Evolutionary conservation across 2,113 vertebrate genomes (phyloP), one percentile per base, ranked within the genome.

Genomic region (Lepus timidus): DNA sequence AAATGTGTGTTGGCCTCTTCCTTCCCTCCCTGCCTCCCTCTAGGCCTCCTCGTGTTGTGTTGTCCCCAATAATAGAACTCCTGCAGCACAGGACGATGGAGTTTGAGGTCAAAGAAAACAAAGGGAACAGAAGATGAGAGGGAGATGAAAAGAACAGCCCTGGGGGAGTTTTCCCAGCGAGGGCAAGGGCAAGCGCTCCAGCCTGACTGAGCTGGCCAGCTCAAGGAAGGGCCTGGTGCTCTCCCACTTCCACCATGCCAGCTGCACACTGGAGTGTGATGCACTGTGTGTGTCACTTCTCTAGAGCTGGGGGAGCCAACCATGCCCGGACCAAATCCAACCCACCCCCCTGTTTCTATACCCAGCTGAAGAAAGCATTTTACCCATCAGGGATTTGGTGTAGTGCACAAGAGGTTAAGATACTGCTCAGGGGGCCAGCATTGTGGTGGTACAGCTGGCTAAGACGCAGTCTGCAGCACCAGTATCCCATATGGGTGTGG

Each of bases 1-100:
- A 96, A 96, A 97, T 96, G 95, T 95, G 91, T 87, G 17, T 80
- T 80, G 33, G 87, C 79, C 39, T 92, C 76, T 20, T 85, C 44
- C 33, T 71, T 55, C 33, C 20, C 31, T 44, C 22, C 31, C 49
- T 89, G 78, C 58, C 81, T 71, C 44, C 58, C 81, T 70, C 23
- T 39, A 79, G n/a, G 52, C 67, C 70, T 85, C 62, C 19, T 90
- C 93, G 49, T 71, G 49, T 36, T 52, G 49, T 71, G 49, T 36
- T 52, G 81, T 95, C 65, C 81, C 68, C 88, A 61, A 0, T 81
- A 91, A 85, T 93, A 92, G 75, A 93, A 70, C 58, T 95, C 68
- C 67, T 31, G 29, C 25, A 82, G 14, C 64, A 83, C 79, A 83
- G 67, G 65, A 31, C 39, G 93, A 82, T 36, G n/a, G 39, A 68